Evolutionary conservation across 2,113 vertebrate genomes (phyloP).

Genomic region (Chaetops frenatus): DNA sequence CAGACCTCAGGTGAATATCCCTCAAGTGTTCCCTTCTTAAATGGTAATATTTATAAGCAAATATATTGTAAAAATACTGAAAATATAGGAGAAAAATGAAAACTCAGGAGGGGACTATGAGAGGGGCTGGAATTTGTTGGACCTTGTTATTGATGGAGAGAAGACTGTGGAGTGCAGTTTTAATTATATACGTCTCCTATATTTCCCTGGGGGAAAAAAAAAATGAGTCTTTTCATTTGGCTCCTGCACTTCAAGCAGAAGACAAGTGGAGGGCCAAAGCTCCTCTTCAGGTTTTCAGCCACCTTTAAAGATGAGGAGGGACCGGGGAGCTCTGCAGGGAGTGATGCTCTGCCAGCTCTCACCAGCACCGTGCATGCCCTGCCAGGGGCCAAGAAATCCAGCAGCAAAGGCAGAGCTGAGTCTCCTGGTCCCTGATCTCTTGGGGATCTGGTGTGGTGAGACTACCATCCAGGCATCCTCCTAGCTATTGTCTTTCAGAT

Average conservation of each 20-base stretch:
- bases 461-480: not conserved
- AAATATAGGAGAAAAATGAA: not conserved
- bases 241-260: not conserved
- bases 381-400: not conserved
- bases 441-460: not conserved
- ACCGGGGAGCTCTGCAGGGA: not conserved
- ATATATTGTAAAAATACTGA: not conserved
- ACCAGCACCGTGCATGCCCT: rapidly evolving
- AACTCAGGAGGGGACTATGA: not conserved
- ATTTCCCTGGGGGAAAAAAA: not conserved
- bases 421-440: not conserved
- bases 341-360: not conserved
- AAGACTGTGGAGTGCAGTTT: not conserved
- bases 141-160: not conserved
- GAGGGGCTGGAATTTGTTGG: not conserved
- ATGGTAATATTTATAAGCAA: not conserved
- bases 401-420: not conserved
- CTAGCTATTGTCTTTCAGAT: not conserved
- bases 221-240: not conserved
- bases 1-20: not conserved
- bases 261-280: not conserved
- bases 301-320: not conserved
- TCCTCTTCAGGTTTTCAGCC: not conserved
- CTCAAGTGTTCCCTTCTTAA: not conserved
- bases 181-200: not conserved